Evolutionary conservation across 2,113 vertebrate species (phyloP).

Genomic region (Actenoides hombroni): DNA sequence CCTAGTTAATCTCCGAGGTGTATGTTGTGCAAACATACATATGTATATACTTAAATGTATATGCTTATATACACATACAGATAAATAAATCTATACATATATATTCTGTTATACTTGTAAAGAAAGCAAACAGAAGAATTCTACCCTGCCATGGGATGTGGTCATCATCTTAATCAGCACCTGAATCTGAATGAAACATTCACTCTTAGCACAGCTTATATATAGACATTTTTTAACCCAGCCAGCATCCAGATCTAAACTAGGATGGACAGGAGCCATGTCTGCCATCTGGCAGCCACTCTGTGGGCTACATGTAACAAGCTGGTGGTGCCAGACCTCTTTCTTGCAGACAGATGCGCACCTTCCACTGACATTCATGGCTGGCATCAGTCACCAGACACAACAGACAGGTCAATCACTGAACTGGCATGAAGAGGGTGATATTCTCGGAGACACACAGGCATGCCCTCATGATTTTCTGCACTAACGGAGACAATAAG

Average conservation of each 20-base stretch:
- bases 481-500: neutral
- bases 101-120: neutral
- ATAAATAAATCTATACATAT: neutral
- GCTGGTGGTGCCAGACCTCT: neutral
- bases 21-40: neutral
- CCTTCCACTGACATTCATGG: neutral
- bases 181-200: neutral
- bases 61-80: neutral
- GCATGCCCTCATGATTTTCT: accelerated
- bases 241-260: neutral
- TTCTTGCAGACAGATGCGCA: neutral
- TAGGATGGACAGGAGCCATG: neutral
- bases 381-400: neutral
- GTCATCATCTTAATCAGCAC: neutral
- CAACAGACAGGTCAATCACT: neutral
- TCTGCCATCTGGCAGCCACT: neutral
- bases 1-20: neutral
- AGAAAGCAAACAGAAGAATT: neutral
- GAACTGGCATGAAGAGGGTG: neutral
- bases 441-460: accelerated
- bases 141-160: neutral
- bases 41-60: neutral
- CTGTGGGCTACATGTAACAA: neutral
- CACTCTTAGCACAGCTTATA: neutral
- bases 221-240: neutral